Conservation (phyloP, 2,888 invertebrate species). For the Chironomus riparius region DNA sequence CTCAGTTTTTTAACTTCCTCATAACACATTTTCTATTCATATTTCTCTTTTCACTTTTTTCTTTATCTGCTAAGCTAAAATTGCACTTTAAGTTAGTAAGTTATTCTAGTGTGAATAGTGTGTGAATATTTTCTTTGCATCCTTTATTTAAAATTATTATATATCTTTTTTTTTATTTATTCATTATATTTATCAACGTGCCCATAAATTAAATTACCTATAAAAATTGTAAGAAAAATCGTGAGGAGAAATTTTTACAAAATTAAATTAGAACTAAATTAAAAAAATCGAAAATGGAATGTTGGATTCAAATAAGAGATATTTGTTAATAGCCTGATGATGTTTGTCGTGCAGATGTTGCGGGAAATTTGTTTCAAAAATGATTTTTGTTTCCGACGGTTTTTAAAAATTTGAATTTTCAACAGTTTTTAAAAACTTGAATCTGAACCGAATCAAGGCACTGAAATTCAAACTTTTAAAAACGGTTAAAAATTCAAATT, state of each 20-base stretch:
- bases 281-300: background rate
- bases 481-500: too few species aligned
- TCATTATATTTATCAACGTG: background rate
- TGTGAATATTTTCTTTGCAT: background rate
- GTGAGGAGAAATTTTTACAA: background rate
- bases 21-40: background rate
- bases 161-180: background rate
- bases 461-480: too few species aligned
- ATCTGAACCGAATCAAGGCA: too few species aligned
- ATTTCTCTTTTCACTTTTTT: background rate
- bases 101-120: background rate
- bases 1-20: background rate
- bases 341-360: too few species aligned
- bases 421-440: too few species aligned
- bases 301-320: background rate
- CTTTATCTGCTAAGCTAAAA: slow-evolving; percentile 2
- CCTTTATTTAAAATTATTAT: background rate
- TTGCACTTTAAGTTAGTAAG: slow-evolving; percentile 23
- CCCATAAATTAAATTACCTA: background rate
- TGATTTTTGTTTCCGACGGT: too few species aligned
- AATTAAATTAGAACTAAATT: background rate
- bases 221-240: background rate
- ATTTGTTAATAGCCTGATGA: background rate
- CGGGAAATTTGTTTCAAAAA: too few species aligned
- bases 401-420: too few species aligned